Evolutionary conservation across 2,797 vertebrate genomes (phyloP), one percentile per base, ranked within the genome.

Genomic region (Onychomys arenicola): DNA sequence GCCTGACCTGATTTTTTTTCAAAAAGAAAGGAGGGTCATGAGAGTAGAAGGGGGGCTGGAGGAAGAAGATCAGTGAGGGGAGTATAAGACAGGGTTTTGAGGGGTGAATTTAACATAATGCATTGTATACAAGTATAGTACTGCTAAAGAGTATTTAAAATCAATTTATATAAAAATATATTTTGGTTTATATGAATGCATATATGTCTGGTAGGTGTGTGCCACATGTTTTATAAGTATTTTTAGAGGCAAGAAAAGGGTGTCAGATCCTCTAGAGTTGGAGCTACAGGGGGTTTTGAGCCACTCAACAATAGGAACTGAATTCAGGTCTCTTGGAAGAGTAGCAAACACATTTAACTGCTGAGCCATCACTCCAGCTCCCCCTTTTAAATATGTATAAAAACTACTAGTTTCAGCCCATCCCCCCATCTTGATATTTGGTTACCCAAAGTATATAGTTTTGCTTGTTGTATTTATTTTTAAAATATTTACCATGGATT

Each of bases 401-500:
- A 86, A 69, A 93, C n/a, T 0, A 63, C 2, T 63, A 59, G 14
- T 95, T 95, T 81, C 46, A 85, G n/a, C 3, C 27, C 16, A 34
- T 11, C 3, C 73, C n/a, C 17, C 17, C 3, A 5, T 94, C 43
- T 90, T 93, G 57, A 91, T 27, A 61, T 27, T 29, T 96, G 65
- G 73, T 63, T 78, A 29, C 19, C 63, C 46, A 96, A 92, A 86
- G 7, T 32, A 75, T 85, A 32, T 1, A 76, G 1, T 82, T 90
- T 92, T 43, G 37, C 46, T 81, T 67, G 55, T 76, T 92, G 89
- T 69, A 7, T 37, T 2, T 96, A 6, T 67, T 88, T 89, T 93
- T 90, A 75, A 90, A 43, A 63, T 37, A 90, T 78, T 57, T 85
- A 88, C 32, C 82, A 40, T 90, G 17, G 21, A n/a, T 80, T 91